Percentiles rank a stretch among this genome's conserved stretches.
Evolutionary conservation across 2,797 vertebrate species (phyloP).

Genomic region (Microctenopoma lineatum): DNA sequence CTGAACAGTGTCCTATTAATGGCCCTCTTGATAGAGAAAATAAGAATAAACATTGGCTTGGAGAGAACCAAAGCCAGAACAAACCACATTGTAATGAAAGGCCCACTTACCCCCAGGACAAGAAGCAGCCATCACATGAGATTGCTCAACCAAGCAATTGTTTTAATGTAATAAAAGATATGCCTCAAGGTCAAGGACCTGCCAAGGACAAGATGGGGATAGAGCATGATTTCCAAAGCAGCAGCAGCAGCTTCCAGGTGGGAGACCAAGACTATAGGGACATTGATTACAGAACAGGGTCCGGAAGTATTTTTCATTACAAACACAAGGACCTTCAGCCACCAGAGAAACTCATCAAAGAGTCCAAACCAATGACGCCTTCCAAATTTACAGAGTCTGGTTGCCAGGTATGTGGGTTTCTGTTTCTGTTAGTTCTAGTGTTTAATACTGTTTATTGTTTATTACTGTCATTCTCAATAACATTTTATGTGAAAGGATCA

Average conservation of each 20-base stretch:
- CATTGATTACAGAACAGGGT: slow-evolving; percentile 92
- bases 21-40: slow-evolving; percentile 68
- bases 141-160: slow-evolving; percentile 58
- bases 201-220: slow-evolving; percentile 62
- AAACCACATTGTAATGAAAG: slow-evolving; percentile 60
- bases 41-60: slow-evolving; percentile 77
- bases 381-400: slow-evolving; percentile 79
- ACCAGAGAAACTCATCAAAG: slow-evolving; percentile 84
- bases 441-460: slow-evolving; percentile 2
- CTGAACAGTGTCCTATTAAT: slow-evolving; percentile 59
- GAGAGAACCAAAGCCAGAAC: slow-evolving; percentile 69
- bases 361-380: slow-evolving; percentile 80
- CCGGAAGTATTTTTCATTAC: slow-evolving; percentile 89
- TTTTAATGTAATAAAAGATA: slow-evolving; percentile 75
- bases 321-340: slow-evolving; percentile 85
- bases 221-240: slow-evolving; percentile 84
- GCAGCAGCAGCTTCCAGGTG: slow-evolving; percentile 84
- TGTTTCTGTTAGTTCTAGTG: neutral
- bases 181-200: slow-evolving; percentile 60
- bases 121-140: slow-evolving; percentile 58
- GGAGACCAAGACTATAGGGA: slow-evolving; percentile 95
- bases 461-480: slow-evolving; percentile 38
- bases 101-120: slow-evolving; percentile 71
- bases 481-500: slow-evolving; percentile 80
- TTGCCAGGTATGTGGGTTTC: slow-evolving; percentile 76